These are phyloP conservation scores for Peromyscus nudipes DNA, from an alignment of 2,797 vertebrate species.

Conservation along the genomic window DNA sequence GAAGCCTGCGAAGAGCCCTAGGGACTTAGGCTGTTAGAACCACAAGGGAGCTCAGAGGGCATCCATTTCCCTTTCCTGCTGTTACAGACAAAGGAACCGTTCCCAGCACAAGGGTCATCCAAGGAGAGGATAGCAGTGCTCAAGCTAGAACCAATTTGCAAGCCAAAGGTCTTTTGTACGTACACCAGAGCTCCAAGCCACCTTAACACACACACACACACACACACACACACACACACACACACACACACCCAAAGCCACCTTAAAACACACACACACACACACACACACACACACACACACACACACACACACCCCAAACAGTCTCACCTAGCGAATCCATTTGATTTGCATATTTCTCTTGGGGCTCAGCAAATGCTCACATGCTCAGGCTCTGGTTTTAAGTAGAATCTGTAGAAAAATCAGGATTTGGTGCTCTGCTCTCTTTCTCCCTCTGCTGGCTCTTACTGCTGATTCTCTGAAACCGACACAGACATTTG, in stretches of 20 bases:
- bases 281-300: not conserved
- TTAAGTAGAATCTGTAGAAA: constrained; percentile 35
- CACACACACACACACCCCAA: not conserved
- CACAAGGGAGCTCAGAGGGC: not conserved
- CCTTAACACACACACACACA: not conserved
- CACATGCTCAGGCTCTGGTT: constrained; percentile 20
- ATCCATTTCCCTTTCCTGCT: not conserved
- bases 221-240: not conserved
- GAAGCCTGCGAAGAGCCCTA: not conserved
- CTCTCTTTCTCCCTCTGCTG: constrained; percentile 69
- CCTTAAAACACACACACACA: not conserved
- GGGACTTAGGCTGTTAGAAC: not conserved
- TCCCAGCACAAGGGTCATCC: not conserved
- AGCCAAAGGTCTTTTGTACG: not conserved
- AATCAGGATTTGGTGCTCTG: constrained; percentile 28
- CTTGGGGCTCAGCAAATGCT: constrained; percentile 37
- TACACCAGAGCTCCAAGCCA: not conserved
- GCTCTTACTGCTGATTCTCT: not conserved
- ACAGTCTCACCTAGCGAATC: not conserved
- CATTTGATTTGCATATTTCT: constrained; percentile 32
- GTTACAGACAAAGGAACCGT: not conserved
- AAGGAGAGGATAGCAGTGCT: not conserved
- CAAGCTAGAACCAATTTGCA: not conserved
- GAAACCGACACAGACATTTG: constrained; percentile 34
- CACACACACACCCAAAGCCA: not conserved